These are phyloP conservation scores for Ormyrus thymus DNA, from an alignment of 2,888 invertebrate species.

Conservation along the genomic window DNA sequence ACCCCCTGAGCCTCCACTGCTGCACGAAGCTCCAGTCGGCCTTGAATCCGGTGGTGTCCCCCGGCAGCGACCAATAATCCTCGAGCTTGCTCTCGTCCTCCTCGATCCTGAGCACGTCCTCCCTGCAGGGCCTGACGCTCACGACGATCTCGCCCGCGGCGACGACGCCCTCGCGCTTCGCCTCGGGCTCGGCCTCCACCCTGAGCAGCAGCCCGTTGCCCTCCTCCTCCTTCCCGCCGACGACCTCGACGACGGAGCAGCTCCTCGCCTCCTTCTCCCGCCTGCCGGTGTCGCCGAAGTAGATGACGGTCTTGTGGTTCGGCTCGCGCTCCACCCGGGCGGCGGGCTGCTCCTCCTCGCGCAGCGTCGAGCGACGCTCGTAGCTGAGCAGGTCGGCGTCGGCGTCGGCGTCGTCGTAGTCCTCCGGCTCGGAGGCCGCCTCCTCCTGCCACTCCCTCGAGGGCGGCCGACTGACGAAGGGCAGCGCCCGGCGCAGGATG, in stretches of 20 bases:
- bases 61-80: constrained; percentile 73
- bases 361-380: constrained; percentile 64
- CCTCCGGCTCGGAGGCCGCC: constrained; percentile 59
- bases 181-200: constrained; percentile 51
- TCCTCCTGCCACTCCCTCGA: constrained; percentile 67
- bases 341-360: constrained; percentile 59
- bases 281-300: constrained; percentile 82
- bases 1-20: constrained; percentile 83
- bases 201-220: not conserved
- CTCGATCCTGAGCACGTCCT: constrained; percentile 71
- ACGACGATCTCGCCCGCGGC: constrained; percentile 77
- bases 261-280: not conserved
- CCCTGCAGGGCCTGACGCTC: constrained; percentile 76
- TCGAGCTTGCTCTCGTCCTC: constrained; percentile 72
- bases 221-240: not conserved
- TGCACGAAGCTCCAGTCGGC: constrained; percentile 87
- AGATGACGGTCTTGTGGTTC: constrained; percentile 83
- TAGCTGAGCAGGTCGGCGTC: constrained; percentile 54
- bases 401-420: constrained; percentile 63
- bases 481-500: constrained; percentile 72
- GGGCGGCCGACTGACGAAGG: constrained; percentile 64
- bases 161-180: not conserved
- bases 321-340: constrained; percentile 60
- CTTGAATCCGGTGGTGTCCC: constrained; percentile 75
- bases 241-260: constrained; percentile 15